Conservation (phyloP, 30 jellyfish, hydroid and myxozoan genomes). For the Euphysa ruthae region DNA sequence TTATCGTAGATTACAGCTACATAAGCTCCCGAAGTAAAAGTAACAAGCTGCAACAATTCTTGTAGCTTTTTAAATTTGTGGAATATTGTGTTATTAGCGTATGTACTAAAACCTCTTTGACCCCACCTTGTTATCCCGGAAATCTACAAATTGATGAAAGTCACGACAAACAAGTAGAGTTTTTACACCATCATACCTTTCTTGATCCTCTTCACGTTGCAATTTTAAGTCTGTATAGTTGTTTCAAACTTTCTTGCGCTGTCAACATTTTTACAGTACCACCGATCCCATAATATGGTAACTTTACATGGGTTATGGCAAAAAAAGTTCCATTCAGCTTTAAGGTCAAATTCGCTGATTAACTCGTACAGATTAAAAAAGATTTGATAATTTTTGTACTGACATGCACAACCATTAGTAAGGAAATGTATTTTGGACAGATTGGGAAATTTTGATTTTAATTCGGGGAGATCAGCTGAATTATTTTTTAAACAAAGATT, state of each 20-base stretch:
- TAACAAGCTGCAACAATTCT: background rate
- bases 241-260: background rate
- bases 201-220: background rate
- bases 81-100: background rate
- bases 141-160: slow-evolving; percentile 29
- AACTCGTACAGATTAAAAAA: background rate
- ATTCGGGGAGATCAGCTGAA: background rate
- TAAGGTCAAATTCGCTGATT: background rate
- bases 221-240: background rate
- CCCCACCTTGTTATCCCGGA: slow-evolving; percentile 2
- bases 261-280: background rate
- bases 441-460: background rate
- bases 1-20: background rate
- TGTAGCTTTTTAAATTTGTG: background rate
- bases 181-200: slow-evolving; percentile 15
- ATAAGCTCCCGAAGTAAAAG: background rate
- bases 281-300: background rate
- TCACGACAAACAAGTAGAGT: slow-evolving; percentile 42
- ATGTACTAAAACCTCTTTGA: background rate
- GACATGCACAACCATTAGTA: no score
- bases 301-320: background rate
- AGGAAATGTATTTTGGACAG: background rate
- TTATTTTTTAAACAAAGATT: background rate
- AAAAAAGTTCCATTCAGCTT: background rate
- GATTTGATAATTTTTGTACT: background rate